These are phyloP conservation scores for Tipula vernalis DNA, from an alignment of 2,888 invertebrate species.

Conservation along the genomic window DNA sequence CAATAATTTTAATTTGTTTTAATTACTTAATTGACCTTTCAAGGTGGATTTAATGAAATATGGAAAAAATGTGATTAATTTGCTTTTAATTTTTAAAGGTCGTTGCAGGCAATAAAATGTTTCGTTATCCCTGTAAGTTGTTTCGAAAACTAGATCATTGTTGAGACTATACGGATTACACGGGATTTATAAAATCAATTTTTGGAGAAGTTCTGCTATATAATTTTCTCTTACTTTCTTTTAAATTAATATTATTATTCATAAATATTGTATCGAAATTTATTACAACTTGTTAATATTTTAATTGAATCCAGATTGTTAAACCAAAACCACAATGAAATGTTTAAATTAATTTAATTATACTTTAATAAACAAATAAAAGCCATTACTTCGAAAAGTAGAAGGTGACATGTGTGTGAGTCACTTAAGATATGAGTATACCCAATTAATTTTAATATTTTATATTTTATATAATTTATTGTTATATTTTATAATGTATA, in stretches of 20 bases:
- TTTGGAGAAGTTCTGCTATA: too few relatives aligned
- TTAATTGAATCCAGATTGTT: not conserved
- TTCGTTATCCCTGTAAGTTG: not conserved
- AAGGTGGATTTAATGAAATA: not conserved
- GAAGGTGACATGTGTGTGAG: not conserved
- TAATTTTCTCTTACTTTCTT: too few relatives aligned
- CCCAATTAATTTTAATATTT: not conserved
- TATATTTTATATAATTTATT: not conserved
- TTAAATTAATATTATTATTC: too few relatives aligned
- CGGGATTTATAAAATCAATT: too few relatives aligned
- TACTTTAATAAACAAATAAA: not conserved
- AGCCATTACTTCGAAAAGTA: not conserved
- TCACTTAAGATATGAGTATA: not conserved
- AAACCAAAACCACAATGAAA: not conserved
- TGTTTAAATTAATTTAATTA: not conserved
- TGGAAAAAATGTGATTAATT: not conserved
- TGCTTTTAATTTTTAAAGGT: not conserved
- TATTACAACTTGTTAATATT: not conserved
- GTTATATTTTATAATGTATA: not conserved
- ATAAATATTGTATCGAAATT: not conserved
- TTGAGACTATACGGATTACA: not conserved
- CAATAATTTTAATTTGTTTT: not conserved
- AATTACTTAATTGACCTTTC: conserved; percentile 9
- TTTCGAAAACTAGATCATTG: not conserved
- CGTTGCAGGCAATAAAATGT: not conserved